phyloP scores from a whole-genome alignment of 2,797 vertebrate species.

The Sebastolobus alascanus region DNA sequence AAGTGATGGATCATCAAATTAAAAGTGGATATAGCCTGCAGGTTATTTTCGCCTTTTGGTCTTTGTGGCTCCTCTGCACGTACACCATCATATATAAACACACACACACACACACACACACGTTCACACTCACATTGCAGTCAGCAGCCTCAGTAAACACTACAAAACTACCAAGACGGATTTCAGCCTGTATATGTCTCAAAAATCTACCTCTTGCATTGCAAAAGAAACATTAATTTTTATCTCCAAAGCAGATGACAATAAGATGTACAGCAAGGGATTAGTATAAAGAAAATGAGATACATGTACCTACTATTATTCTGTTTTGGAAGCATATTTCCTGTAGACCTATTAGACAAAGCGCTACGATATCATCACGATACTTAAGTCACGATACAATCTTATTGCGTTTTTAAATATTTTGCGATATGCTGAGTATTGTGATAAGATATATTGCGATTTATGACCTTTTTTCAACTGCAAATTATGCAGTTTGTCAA shows the following conservation, averaged over 20 bases:
- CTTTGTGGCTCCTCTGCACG: neutral
- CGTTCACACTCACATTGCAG: neutral
- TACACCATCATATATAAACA: neutral
- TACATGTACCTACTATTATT: neutral
- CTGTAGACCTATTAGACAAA: neutral
- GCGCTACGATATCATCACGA: neutral
- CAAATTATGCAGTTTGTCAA: too few species aligned
- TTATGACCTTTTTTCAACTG: too few species aligned
- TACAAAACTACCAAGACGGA: neutral
- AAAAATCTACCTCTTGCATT: neutral
- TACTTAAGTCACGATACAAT: too few species aligned
- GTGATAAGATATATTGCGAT: too few species aligned
- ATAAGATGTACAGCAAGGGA: neutral
- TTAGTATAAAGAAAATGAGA: neutral
- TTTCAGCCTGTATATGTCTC: neutral
- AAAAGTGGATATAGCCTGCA: constrained; percentile 24
- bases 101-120: neutral
- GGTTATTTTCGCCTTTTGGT: constrained; percentile 13
- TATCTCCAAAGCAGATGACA: neutral
- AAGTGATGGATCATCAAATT: constrained; percentile 28
- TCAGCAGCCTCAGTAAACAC: neutral
- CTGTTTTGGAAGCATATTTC: neutral
- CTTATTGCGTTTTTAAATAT: too few species aligned
- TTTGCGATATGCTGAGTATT: too few species aligned
- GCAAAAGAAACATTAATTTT: neutral